Percentiles rank a stretch among this genome's conserved stretches.
phyloP scores from a whole-genome alignment of 1,140 invertebrate species.

The Chironomus tepperi region DNA sequence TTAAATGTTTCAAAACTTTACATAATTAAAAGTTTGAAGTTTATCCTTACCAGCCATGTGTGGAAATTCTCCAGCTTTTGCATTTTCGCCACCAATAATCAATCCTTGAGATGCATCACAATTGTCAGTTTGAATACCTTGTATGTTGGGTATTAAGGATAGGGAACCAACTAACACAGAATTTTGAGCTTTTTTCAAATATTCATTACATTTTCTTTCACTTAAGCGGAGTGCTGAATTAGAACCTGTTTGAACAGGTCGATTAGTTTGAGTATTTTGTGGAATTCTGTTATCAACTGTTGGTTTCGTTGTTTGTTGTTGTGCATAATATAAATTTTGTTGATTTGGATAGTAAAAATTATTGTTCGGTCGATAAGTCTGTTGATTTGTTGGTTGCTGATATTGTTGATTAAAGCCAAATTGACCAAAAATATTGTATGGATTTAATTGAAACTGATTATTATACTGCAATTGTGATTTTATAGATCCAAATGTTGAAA shows the following conservation, averaged over 20 bases:
- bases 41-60: neutral
- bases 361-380: too few relatives aligned
- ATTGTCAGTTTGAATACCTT: neutral
- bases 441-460: too few relatives aligned
- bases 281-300: neutral
- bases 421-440: too few relatives aligned
- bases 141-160: neutral
- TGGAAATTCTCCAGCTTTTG: conserved; percentile 31
- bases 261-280: neutral
- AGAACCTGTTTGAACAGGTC: neutral
- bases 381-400: too few relatives aligned
- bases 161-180: neutral
- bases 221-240: neutral
- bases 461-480: too few relatives aligned
- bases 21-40: too few relatives aligned
- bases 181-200: neutral
- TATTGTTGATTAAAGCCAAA: too few relatives aligned
- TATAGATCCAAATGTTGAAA: too few relatives aligned
- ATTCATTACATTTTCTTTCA: neutral
- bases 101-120: conserved; percentile 37
- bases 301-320: neutral
- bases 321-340: too few relatives aligned
- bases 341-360: too few relatives aligned
- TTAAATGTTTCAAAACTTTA: too few relatives aligned
- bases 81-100: conserved; percentile 45